Evolutionary conservation across 2,797 vertebrate genomes (phyloP).

Genomic region (Platalea minor): DNA sequence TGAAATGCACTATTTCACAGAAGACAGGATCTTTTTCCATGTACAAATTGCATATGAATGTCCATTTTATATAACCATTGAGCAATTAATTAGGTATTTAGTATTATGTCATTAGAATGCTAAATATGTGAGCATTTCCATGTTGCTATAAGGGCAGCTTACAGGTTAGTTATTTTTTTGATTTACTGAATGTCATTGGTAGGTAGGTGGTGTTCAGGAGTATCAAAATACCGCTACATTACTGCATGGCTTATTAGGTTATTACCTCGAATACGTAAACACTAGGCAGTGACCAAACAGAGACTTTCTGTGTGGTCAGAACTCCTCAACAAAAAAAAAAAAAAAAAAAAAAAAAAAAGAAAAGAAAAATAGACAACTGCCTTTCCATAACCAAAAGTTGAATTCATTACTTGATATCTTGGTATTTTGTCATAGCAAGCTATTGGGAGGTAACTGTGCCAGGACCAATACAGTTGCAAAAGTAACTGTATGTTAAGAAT

Average conservation of each 20-base stretch:
- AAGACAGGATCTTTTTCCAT: neutral
- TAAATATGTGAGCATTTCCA: conserved; percentile 54
- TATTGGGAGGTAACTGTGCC: neutral
- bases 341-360: neutral
- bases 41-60: neutral
- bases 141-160: conserved; percentile 26
- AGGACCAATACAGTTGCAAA: neutral
- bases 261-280: neutral
- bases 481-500: neutral
- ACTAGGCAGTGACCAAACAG: neutral
- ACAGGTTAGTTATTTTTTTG: conserved; percentile 9
- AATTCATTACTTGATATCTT: neutral
- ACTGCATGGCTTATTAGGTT: neutral
- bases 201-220: neutral
- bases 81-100: conserved; percentile 54
- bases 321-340: neutral
- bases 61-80: neutral
- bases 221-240: neutral
- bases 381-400: neutral
- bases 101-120: conserved; percentile 35
- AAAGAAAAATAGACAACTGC: neutral
- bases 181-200: conserved; percentile 53
- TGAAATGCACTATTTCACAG: neutral
- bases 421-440: neutral
- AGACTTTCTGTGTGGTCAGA: neutral